A percentile compares a stretch with the other conserved stretches of the same genome.
Conservation (phyloP, 1,140 invertebrate genomes). For the Aleiodes sp. region DNA sequence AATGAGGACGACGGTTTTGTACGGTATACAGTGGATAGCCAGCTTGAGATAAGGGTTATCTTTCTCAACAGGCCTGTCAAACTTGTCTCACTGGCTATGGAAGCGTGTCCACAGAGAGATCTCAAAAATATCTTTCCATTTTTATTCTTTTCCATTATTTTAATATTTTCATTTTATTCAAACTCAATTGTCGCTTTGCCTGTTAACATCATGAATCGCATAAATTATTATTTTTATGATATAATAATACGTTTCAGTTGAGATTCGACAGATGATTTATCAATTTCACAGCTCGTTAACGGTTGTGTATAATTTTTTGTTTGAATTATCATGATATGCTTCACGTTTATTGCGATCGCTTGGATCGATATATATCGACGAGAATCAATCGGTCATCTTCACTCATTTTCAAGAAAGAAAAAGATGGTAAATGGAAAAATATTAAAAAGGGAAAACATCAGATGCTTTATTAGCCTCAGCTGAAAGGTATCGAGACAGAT, state of each 20-base stretch:
- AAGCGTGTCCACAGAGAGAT: constrained; percentile 12
- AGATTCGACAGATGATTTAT: constrained; percentile 19
- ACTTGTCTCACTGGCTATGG: constrained; percentile 3
- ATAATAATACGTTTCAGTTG: constrained; percentile 4
- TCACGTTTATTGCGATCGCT: constrained; percentile 11
- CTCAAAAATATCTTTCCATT: background rate
- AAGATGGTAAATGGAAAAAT: constrained; percentile 3
- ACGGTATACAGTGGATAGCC: constrained; percentile 28
- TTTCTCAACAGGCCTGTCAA: constrained; percentile 30
- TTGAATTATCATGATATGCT: background rate
- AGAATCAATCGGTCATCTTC: constrained; percentile 35
- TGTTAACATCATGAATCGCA: background rate
- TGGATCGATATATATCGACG: constrained; percentile 37
- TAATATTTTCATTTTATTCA: background rate
- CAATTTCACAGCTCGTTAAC: constrained; percentile 34
- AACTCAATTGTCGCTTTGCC: background rate
- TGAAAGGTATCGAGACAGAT: background rate
- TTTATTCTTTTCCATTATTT: background rate
- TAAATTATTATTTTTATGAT: background rate
- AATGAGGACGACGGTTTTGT: constrained; percentile 47
- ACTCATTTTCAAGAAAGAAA: constrained; percentile 6
- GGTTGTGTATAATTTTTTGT: background rate
- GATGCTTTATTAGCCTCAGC: constrained; percentile 2
- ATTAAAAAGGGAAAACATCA: background rate
- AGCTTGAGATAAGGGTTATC: constrained; percentile 44